Evolutionary conservation across 2,113 vertebrate genomes (phyloP).

Genomic region (Mohoua ochrocephala): DNA sequence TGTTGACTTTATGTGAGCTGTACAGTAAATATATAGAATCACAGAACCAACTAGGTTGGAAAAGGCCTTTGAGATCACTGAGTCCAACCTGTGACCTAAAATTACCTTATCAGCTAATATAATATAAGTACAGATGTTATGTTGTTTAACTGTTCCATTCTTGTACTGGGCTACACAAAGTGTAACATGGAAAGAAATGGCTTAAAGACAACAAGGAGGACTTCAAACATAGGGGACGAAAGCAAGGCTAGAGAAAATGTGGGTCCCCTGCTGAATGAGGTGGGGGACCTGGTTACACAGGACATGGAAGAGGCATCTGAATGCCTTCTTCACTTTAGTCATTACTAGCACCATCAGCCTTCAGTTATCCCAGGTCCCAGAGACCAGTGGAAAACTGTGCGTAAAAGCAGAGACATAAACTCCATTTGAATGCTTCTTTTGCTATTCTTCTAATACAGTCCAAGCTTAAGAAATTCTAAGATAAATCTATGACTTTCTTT

Average conservation of each 20-base stretch:
- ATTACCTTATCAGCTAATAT: not conserved
- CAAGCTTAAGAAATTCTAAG: not conserved
- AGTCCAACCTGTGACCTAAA: not conserved
- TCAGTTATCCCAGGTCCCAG: not conserved
- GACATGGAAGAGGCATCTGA: not conserved
- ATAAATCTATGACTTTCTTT: not conserved
- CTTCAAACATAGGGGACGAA: not conserved
- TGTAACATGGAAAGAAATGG: not conserved
- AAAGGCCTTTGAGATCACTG: not conserved
- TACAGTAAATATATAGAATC: too few species aligned
- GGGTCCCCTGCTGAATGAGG: not conserved
- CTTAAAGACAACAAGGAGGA: not conserved
- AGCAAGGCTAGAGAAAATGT: not conserved
- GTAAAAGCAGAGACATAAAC: not conserved
- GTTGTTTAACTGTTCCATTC: not conserved
- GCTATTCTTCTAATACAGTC: not conserved
- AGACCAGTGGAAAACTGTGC: fast-evolving
- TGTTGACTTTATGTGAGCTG: not conserved
- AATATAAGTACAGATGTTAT: not conserved
- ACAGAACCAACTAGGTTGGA: not conserved
- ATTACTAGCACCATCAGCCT: not conserved
- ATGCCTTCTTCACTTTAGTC: not conserved
- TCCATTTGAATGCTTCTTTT: not conserved
- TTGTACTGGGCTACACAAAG: not conserved
- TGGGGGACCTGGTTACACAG: too few species aligned